A percentile compares a stretch with the other conserved stretches of the same genome.
Conservation (phyloP, 1,140 invertebrate species). For the Micrasema minimum region DNA sequence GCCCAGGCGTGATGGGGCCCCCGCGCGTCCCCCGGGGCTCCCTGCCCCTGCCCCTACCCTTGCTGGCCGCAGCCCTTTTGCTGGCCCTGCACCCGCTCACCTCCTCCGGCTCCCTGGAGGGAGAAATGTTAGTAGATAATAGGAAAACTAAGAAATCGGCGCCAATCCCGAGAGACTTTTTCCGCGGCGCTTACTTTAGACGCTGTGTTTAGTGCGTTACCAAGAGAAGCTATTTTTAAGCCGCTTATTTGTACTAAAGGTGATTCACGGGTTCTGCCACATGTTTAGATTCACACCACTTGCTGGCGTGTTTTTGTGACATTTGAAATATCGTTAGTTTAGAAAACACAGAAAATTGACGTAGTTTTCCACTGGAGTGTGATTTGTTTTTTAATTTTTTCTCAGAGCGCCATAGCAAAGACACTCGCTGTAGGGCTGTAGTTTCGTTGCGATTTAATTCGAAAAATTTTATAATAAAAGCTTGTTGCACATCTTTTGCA, state of each 20-base stretch:
- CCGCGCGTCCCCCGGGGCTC: background rate
- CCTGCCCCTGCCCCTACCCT: constrained; percentile 2
- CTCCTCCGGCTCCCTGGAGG: constrained; percentile 23
- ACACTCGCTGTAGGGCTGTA: background rate
- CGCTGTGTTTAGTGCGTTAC: background rate
- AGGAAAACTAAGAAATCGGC: too few relatives aligned
- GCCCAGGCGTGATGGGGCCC: constrained; percentile 10
- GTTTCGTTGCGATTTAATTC: background rate
- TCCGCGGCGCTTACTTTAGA: too few relatives aligned
- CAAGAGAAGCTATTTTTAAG: constrained; percentile 10
- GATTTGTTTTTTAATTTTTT: background rate
- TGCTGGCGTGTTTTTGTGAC: constrained; percentile 23
- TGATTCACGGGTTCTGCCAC: constrained; percentile 22
- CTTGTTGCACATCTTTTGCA: background rate
- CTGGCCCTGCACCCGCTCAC: constrained; percentile 13
- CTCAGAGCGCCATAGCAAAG: too few relatives aligned
- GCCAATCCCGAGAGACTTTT: too few relatives aligned
- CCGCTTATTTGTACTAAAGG: constrained; percentile 17
- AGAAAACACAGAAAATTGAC: background rate
- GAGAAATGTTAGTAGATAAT: constrained; percentile 38
- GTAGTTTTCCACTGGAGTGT: background rate
- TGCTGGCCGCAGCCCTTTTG: constrained; percentile 11
- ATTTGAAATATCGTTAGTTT: background rate
- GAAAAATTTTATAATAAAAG: background rate
- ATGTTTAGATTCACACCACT: constrained; percentile 9